phyloP scores from a whole-genome alignment of 2,113 vertebrate species.

The Delphinapterus leucas region DNA sequence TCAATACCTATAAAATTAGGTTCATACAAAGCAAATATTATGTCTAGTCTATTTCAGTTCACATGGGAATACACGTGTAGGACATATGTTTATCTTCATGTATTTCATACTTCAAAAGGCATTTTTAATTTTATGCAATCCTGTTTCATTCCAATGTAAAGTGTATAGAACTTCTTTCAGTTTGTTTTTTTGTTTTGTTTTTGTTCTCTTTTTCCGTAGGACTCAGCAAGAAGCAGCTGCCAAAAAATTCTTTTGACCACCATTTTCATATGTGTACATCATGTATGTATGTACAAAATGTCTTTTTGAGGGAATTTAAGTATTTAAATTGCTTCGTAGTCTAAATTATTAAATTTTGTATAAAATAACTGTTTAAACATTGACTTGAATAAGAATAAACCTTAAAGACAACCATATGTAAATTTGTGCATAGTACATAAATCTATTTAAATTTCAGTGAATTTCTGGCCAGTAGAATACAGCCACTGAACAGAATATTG shows the following conservation, averaged over 20 bases:
- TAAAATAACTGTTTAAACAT: constrained; percentile 67
- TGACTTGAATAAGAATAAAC: constrained; percentile 67
- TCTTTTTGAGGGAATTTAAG: constrained; percentile 84
- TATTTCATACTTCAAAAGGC: neutral
- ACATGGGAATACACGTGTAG: neutral
- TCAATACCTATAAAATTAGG: neutral
- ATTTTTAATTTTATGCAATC: neutral
- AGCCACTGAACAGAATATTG: constrained; percentile 16
- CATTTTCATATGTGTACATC: constrained; percentile 66
- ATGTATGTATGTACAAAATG: constrained; percentile 76
- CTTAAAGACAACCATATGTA: constrained; percentile 44
- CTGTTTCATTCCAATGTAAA: neutral
- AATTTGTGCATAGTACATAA: constrained; percentile 40
- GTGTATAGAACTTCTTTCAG: neutral
- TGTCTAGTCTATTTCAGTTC: neutral
- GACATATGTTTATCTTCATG: neutral
- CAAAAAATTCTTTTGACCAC: constrained; percentile 99
- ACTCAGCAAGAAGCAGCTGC: constrained; percentile 98
- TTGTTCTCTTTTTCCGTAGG: constrained; percentile 80
- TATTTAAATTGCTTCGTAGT: constrained; percentile 78
- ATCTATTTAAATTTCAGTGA: constrained; percentile 48
- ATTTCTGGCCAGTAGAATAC: constrained; percentile 48
- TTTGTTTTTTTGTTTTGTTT: neutral
- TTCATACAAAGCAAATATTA: neutral
- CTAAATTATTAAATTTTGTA: constrained; percentile 85